Evolutionary conservation across 2,888 invertebrate genomes (phyloP).

Genomic region (Caenorhabditis zanzibari): DNA sequence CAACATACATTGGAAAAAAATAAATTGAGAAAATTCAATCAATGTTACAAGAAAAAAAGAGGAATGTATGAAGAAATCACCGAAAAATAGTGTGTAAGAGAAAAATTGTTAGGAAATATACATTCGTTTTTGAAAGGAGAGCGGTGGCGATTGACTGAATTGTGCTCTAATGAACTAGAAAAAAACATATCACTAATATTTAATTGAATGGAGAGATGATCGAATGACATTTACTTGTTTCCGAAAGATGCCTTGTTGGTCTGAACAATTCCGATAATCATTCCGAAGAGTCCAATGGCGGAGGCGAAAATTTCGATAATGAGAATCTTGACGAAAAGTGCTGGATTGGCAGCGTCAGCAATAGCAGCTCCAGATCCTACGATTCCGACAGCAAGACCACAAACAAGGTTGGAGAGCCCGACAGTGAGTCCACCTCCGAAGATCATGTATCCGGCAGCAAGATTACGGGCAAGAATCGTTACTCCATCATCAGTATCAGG

Average conservation of each 20-base stretch:
- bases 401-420: constrained; percentile 96
- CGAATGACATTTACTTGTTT: constrained; percentile 62
- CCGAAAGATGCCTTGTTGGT: constrained; percentile 78
- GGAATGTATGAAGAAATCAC: constrained; percentile 57
- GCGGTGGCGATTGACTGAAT: constrained; percentile 27
- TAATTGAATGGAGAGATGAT: neutral
- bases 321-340: constrained; percentile 97
- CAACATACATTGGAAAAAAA: constrained; percentile 25
- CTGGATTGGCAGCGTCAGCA: constrained; percentile 97
- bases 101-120: constrained; percentile 35
- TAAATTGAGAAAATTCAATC: constrained; percentile 37
- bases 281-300: constrained; percentile 98
- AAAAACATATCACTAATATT: constrained; percentile 24
- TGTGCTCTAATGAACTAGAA: constrained; percentile 51
- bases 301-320: constrained; percentile 99
- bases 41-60: constrained; percentile 50
- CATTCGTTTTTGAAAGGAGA: constrained; percentile 44
- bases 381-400: constrained; percentile 95
- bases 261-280: constrained; percentile 93
- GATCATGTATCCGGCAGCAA: constrained; percentile 90
- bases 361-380: constrained; percentile 98
- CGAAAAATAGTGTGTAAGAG: constrained; percentile 31
- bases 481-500: constrained; percentile 32
- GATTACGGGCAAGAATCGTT: constrained; percentile 77
- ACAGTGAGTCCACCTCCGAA: constrained; percentile 97